Evolutionary conservation across 2,888 invertebrate species (phyloP), one percentile per base, ranked within the genome.

Genomic region (Liodrosophila aerea): DNA sequence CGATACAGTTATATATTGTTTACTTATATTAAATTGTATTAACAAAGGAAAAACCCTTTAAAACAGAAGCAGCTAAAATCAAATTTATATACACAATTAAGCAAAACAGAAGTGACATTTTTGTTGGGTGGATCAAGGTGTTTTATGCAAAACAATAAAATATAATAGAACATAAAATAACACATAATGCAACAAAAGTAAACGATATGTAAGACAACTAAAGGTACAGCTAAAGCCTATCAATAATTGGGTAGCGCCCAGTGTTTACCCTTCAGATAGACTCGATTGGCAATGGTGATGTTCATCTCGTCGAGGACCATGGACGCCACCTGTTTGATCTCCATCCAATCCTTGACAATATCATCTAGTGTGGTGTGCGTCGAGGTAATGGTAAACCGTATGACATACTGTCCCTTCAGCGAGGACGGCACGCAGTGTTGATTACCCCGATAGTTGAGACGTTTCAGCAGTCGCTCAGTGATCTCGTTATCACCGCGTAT

Each of bases 361-460:
- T 95, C 95, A 68, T 95, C 94, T 43, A 93, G 92, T 0, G 95
- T 95, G 0, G 95, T 98, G 83, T 94, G 93, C 45, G 94, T 94
- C 0, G 98, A 98, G 0, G 98, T 98, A 30, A 99, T 94, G 0
- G 98, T 97, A 89, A 98, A 99, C 1, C 90, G 78, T 9, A 98
- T 97, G 44, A 98, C 97, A 88, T 96, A 96, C 87, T 94, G 93
- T 0, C 95, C 95, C 87, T 98, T 97, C 58, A 98, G 92, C 54
- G 96, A 95, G 0, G 98, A 97, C 0, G 98, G 98, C 0, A 99
- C 98, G 69, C 98, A 97, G 89, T 99, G 98, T 5, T 98, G 92
- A 75, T 94, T 93, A 5, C 97, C 98, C 0, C 95, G 93, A 1
- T 93, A 94, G 87, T 98, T 99, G 49, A 99, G 90, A 0, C 94